Evolutionary conservation across 2,888 invertebrate genomes (phyloP), one percentile per base, ranked within the genome.

Genomic region (Heteromurus nitidus): DNA sequence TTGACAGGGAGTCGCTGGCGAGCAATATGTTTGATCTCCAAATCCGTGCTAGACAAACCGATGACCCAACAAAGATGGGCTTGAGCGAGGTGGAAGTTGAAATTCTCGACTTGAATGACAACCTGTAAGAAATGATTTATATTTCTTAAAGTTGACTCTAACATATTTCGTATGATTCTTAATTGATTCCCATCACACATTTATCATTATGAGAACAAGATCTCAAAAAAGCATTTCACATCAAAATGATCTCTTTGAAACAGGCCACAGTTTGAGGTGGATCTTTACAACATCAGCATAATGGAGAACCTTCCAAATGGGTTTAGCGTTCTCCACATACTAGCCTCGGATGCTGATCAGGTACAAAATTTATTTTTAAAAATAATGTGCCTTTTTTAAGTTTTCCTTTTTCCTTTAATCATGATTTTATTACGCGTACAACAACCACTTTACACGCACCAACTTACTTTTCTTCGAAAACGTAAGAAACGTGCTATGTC

Each of bases 261-360:
- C 47, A 84, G 86, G 36, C 88, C 96, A 0, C 94, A 95, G 87
- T 96, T 96, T 86, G 96, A 96, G 88, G 95, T 95, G 0, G 95
- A 95, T 87, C 93, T 95, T 87, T 96, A 96, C 88, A 96, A 96
- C 87, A 96, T 96, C 85, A 96, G 96, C 86, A 96, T 96, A 84
- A 96, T 96, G 55, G 96, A 96, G 89, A 96, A 96, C 89, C 90
- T 96, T 30, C 96, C 96, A 0, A 95, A 95, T 87, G 96, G 96
- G 1, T 93, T 93, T 87, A 93, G 92, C 86, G 93, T 93, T 3
- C 89, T 93, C 28, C 92, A 92, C 88, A 93, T 96, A 11, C 92
- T 94, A 88, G 96, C 96, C 0, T 91, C 92, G 0, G 96, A 96
- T 88, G 76, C 82, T 60, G 96, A 96, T 88, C 95, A 95, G 88